phyloP scores from a whole-genome alignment of 2,797 vertebrate species.

The Sebastes diaconus region DNA sequence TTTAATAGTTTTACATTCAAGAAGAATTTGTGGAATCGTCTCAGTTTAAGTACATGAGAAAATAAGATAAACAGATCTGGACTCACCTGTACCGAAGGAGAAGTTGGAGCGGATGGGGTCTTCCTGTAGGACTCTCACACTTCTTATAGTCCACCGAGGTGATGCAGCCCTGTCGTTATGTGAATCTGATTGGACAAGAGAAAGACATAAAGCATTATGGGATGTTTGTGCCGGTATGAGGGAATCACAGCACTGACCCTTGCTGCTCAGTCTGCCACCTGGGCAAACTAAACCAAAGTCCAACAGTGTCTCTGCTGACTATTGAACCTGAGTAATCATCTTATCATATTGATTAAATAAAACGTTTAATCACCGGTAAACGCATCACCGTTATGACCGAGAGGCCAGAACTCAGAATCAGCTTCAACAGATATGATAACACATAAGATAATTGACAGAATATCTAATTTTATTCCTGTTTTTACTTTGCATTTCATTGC shows the following conservation, averaged over 20 bases:
- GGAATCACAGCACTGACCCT: conserved; percentile 49
- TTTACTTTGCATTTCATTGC: background rate
- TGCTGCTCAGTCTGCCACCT: conserved; percentile 59
- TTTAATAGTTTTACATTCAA: background rate
- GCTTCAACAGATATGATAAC: conserved; percentile 7
- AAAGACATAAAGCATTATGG: conserved; percentile 10
- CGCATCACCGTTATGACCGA: background rate
- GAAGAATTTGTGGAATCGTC: background rate
- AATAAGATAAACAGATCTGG: background rate
- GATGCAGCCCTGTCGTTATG: background rate
- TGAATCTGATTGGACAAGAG: conserved; percentile 60
- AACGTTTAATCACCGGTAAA: conserved; percentile 16
- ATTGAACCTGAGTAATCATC: conserved; percentile 17
- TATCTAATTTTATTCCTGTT: background rate
- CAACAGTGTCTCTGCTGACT: conserved; percentile 54
- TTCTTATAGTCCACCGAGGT: conserved; percentile 54
- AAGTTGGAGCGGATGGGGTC: conserved; percentile 58
- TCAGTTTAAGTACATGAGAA: background rate
- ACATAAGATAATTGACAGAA: background rate
- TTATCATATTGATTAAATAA: conserved; percentile 68
- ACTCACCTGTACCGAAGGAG: conserved; percentile 67
- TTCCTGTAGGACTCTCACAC: background rate
- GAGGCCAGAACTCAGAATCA: background rate
- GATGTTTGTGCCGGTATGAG: conserved; percentile 3
- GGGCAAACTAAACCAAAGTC: conserved; percentile 65